phyloP scores from a whole-genome alignment of 2,888 invertebrate species.

The Sturmia bella region DNA sequence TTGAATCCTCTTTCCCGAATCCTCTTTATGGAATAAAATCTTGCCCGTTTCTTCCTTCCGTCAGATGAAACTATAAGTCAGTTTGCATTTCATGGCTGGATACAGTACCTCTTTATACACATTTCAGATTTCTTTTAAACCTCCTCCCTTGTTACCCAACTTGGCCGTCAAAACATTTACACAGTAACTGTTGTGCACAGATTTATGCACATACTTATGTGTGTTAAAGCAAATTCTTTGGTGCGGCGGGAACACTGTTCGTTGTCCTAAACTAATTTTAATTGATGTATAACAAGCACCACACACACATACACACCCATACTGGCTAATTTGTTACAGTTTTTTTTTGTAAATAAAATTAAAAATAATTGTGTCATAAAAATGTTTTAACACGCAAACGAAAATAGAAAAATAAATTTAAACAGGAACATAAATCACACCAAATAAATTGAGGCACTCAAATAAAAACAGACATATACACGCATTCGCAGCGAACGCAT shows the following conservation, averaged over 20 bases:
- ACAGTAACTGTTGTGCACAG: no score
- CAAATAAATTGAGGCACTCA: background rate
- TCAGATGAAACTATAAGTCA: no score
- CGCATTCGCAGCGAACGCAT: background rate
- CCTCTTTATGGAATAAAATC: no score
- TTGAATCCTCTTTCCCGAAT: no score
- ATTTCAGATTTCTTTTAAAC: no score
- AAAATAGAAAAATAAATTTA: conserved; percentile 5
- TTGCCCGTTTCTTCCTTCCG: no score
- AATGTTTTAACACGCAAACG: conserved; percentile 8
- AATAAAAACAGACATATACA: background rate
- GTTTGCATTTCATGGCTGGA: no score
- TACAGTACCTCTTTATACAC: no score
- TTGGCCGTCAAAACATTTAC: no score
- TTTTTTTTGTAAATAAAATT: background rate
- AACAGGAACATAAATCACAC: conserved; percentile 46
- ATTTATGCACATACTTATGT: no score
- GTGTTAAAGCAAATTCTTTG: background rate
- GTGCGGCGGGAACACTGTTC: background rate
- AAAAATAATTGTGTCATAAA: conserved; percentile 38
- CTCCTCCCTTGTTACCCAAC: no score
- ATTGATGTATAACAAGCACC: conserved; percentile 26
- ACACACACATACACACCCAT: conserved; percentile 34
- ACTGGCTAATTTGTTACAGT: no score
- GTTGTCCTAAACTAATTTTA: conserved; percentile 39